Base-by-base conservation (phyloP, 2,797 vertebrate species). In the Hypotaenidia philippensis region DNA sequence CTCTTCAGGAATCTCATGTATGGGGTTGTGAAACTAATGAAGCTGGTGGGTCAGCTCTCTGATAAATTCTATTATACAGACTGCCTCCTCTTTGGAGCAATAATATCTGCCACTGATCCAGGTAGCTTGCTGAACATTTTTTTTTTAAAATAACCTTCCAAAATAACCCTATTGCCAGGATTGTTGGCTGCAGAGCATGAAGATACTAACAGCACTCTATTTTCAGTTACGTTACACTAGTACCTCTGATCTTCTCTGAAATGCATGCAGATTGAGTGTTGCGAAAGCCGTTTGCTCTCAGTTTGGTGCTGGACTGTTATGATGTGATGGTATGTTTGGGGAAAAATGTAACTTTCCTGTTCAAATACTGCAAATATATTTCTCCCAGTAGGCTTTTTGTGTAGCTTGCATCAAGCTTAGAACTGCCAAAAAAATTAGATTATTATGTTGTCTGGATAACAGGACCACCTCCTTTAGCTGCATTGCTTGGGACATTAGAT, bases 31-130 rank as follows among this genome's bases (percentile, higher is more conserved):
- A 99, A 99, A 95, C 98, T 99, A 92, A 99, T 99, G 99, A 98
- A 99, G 92, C 91, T 98, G 74, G 97, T 99, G 25, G 99, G 99
- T 47, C 99, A 99, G 95, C 98, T 99, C 63, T 98, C 98, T 3
- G 99, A 98, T 95, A 99, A 99, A 97, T 99, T 99, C 97, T 99
- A 99, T 97, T 99, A 99, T 92, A 99, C 99, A 0, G 99, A 99
- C 98, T 99, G 99, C 94, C 99, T 99, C 53, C 99, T 99, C 97
- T 99, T 99, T 75, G 99, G 99, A 83, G 99, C 99, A 2, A 98
- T 99, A 87, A 99, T 99, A 97, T 99, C 99, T 61, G 99, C 99
- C 84, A 99, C 99, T 82, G 99, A 99, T 97, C 99, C 99, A 98
- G 99, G 99, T 99, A 98, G 27, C 64, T 77, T 41, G n/a, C 72